Evolutionary conservation across 1,140 invertebrate species (phyloP).

Genomic region (Drosophila serrata): DNA sequence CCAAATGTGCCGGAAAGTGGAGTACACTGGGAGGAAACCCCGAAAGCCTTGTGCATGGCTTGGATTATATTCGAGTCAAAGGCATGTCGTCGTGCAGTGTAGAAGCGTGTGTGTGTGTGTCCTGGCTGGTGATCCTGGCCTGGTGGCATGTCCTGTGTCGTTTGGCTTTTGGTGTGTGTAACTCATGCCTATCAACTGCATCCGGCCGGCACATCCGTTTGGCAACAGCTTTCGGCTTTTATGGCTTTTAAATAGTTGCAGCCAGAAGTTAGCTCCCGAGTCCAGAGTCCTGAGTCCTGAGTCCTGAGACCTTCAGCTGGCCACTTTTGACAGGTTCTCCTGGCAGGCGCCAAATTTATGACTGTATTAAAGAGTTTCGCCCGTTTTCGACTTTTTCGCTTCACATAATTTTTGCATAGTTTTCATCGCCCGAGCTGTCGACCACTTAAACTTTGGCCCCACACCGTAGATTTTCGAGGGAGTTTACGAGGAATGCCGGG

Average conservation of each 20-base stretch:
- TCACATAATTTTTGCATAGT: conserved; percentile 77
- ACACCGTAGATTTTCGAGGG: background rate
- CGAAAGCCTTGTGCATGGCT: no score
- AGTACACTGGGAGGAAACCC: background rate
- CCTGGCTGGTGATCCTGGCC: conserved; percentile 9
- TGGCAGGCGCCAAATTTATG: conserved; percentile 75
- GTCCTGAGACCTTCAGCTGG: conserved; percentile 8
- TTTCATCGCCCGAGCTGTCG: conserved; percentile 62
- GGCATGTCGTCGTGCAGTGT: background rate
- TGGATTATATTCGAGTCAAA: background rate
- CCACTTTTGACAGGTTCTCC: conserved; percentile 64
- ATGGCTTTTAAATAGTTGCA: conserved; percentile 82
- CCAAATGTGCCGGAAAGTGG: conserved; percentile 75
- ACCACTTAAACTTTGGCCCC: conserved; percentile 20
- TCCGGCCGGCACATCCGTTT: conserved; percentile 78
- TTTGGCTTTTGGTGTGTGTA: conserved; percentile 25
- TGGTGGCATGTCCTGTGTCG: conserved; percentile 12
- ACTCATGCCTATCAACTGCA: conserved; percentile 80
- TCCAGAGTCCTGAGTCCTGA: background rate
- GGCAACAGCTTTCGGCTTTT: conserved; percentile 82
- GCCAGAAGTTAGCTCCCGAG: conserved; percentile 28
- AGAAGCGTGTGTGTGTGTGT: background rate
- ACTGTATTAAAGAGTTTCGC: conserved; percentile 73
- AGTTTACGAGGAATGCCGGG: background rate
- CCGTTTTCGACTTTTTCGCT: conserved; percentile 50